Base-by-base conservation (phyloP, 2,888 invertebrate species). In the Eumacrocentrus americanus region DNA sequence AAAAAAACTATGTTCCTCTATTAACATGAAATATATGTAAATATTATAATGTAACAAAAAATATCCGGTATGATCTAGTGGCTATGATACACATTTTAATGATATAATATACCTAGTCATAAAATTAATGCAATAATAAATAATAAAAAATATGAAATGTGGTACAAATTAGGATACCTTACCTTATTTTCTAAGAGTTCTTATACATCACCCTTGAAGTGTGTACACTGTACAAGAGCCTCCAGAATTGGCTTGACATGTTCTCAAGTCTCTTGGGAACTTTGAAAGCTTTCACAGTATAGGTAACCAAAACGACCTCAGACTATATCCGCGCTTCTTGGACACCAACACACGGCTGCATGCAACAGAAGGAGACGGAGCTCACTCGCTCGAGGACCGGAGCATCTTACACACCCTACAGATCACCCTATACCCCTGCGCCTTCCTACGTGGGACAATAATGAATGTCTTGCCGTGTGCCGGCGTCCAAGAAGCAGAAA, bases 401-500 rank as follows among this genome's bases (percentile, higher is more conserved):
- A 3, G 42, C 7, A 42, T 42, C 42, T 42, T 42, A 42, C 16
- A 42, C 42, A 42, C 42, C 18, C 7, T 16, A 18, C 42, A 14
- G 42, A 42, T 42, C 42, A 42, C 42, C 42, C 18, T 42, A 42
- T 16, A 12, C 12, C 12, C 18, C 42, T 42, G 4, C 29, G 29
- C 29, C 29, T 59, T 65, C 42, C 46, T 59, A 67, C 63, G 65
- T 66, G 63, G 47, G 35, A 63, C 66, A 68, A 65, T 71, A 70
- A 72, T 66, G 71, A 74, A 75, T 75, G 75, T 74, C 75, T 76
- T 67, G 60, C 48, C 48, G 64, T 69, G 67, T 64, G 63, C 65
- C 65, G 46, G 64, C 67, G 67, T 73, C 71, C 74, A 73, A 77
- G 74, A 70, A 76, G 71, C 71, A 71, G 74, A 72, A 77, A 76